Conservation (phyloP, 2,888 invertebrate genomes). For the Drosophila kuntzei region DNA sequence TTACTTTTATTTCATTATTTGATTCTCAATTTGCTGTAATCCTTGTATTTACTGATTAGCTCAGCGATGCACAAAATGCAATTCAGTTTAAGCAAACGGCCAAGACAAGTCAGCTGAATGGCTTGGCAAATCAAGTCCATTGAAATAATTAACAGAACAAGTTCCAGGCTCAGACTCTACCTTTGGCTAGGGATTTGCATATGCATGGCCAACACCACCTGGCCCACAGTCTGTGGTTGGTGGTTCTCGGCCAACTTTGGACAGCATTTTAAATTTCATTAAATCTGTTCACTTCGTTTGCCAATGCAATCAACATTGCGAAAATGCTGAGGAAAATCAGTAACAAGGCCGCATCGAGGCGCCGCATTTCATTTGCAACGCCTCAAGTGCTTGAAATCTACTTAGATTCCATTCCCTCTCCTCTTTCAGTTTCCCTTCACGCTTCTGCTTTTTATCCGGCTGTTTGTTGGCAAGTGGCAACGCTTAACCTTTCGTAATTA, state of each 20-base stretch:
- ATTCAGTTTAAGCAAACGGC: slow-evolving; percentile 6
- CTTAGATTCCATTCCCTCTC: slow-evolving; percentile 45
- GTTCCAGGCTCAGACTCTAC: background rate
- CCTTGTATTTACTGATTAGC: slow-evolving; percentile 63
- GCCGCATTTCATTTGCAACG: slow-evolving; percentile 72
- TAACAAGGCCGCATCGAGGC: slow-evolving; percentile 37
- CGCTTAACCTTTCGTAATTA: slow-evolving; percentile 74
- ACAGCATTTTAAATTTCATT: slow-evolving; percentile 77
- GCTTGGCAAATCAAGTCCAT: slow-evolving; percentile 65
- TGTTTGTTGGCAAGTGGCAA: slow-evolving; percentile 28
- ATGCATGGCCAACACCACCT: slow-evolving; percentile 54
- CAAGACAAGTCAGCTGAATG: slow-evolving; percentile 51
- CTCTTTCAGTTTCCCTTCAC: background rate
- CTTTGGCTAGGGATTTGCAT: slow-evolving; percentile 35
- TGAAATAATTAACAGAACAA: slow-evolving; percentile 69
- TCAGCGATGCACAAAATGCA: slow-evolving; percentile 58
- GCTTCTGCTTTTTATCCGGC: background rate
- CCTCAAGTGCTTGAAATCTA: slow-evolving; percentile 74
- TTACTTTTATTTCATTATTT: background rate
- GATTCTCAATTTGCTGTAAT: slow-evolving; percentile 17
- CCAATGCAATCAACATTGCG: slow-evolving; percentile 77
- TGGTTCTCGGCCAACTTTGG: slow-evolving; percentile 45
- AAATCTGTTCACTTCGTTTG: slow-evolving; percentile 81
- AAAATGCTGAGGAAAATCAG: slow-evolving; percentile 38
- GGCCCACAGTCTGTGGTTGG: slow-evolving; percentile 17